Conservation (phyloP, 2,888 invertebrate species). For the Mayetiola destructor region DNA sequence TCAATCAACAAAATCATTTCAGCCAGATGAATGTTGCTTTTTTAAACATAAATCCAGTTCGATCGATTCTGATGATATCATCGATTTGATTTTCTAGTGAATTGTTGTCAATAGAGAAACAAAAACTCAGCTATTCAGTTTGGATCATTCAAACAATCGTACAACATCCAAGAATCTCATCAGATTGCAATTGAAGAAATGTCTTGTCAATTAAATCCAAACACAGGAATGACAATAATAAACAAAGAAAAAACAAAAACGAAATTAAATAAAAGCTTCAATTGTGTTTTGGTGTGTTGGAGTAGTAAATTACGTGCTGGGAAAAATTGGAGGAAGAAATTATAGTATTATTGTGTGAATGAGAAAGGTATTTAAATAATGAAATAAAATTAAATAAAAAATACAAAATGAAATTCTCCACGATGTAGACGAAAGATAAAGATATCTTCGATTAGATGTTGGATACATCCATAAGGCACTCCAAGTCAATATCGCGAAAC, state of each 20-base stretch:
- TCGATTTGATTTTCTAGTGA: too few relatives aligned
- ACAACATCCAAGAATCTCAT: not conserved
- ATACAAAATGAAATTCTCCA: not conserved
- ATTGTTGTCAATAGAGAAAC: too few relatives aligned
- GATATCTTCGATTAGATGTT: not conserved
- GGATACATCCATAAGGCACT: too few relatives aligned
- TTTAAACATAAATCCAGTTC: not conserved
- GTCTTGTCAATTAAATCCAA: too few relatives aligned
- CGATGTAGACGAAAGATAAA: not conserved
- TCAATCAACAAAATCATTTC: not conserved
- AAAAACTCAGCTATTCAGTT: not conserved
- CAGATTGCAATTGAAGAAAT: too few relatives aligned
- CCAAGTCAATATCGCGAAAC: not conserved
- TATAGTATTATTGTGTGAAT: not conserved
- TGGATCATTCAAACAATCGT: not conserved
- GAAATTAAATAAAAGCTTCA: too few relatives aligned
- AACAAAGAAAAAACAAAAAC: too few relatives aligned
- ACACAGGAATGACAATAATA: too few relatives aligned
- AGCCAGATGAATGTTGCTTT: not conserved
- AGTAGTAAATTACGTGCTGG: too few relatives aligned
- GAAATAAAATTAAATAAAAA: not conserved
- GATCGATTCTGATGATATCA: not conserved
- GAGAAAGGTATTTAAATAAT: not conserved
- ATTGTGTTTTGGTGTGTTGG: too few relatives aligned
- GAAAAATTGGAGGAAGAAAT: too few relatives aligned